Percentiles rank a stretch among this genome's conserved stretches.
Evolutionary conservation across 2,113 vertebrate genomes (phyloP).

Genomic region (Rattus rattus): DNA sequence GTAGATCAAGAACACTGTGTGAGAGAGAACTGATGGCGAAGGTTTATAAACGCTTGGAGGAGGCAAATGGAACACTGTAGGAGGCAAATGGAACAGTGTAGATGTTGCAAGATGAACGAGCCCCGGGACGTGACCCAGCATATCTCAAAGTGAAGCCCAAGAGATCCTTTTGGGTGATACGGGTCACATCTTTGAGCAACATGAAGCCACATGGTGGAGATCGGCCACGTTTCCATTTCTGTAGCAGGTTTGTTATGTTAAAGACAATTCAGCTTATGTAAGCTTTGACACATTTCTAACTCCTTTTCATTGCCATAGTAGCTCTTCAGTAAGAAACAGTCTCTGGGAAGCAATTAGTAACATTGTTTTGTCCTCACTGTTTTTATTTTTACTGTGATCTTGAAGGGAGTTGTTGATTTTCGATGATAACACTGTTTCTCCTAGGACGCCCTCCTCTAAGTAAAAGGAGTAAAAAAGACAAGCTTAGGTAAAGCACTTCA

Average conservation of each 20-base stretch:
- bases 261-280: background rate
- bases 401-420: background rate
- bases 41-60: background rate
- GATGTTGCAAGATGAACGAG: background rate
- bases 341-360: constrained; percentile 17
- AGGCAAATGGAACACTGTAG: constrained; percentile 11
- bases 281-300: background rate
- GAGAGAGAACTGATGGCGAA: background rate
- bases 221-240: background rate
- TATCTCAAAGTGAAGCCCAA: background rate
- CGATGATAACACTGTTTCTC: background rate
- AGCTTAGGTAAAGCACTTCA: constrained; percentile 10
- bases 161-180: background rate
- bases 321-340: background rate
- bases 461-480: constrained; percentile 9
- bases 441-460: background rate
- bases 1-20: background rate
- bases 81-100: background rate
- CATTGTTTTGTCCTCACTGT: background rate
- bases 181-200: background rate
- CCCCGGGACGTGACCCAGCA: background rate
- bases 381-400: constrained; percentile 28
- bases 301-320: constrained; percentile 30
- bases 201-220: background rate
- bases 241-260: background rate